phyloP scores from a whole-genome alignment of 1,140 invertebrate species.

The Spodoptera frugiperda region DNA sequence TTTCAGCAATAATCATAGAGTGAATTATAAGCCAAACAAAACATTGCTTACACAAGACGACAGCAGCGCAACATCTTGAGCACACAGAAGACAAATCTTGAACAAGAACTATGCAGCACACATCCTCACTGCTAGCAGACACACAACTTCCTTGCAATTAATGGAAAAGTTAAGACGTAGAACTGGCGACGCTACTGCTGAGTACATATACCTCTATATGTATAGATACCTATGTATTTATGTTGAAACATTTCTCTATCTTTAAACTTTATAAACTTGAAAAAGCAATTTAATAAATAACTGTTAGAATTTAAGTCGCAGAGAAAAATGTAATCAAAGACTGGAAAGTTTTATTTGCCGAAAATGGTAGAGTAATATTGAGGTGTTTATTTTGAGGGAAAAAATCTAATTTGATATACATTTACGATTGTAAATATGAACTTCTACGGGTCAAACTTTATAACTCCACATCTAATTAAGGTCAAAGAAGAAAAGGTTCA shows the following conservation, averaged over 20 bases:
- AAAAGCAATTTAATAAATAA: no score
- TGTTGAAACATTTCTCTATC: not conserved
- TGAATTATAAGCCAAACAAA: not conserved
- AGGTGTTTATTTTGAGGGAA: no score
- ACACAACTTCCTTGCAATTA: slow-evolving; percentile 57
- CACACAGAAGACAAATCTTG: slow-evolving; percentile 25
- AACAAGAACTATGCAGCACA: slow-evolving; percentile 38
- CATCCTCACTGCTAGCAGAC: slow-evolving; percentile 41
- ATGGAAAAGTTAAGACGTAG: slow-evolving; percentile 48
- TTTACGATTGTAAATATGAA: no score
- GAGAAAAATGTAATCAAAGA: no score
- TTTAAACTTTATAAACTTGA: no score
- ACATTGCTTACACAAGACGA: not conserved
- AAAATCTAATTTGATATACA: no score
- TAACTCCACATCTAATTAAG: slow-evolving; percentile 23
- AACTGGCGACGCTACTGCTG: slow-evolving; percentile 46
- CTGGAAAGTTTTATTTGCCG: no score
- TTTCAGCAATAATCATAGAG: not conserved
- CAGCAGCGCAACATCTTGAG: not conserved
- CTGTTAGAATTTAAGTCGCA: not conserved
- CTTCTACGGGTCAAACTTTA: no score
- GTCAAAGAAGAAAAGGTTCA: slow-evolving; percentile 14
- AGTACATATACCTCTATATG: not conserved
- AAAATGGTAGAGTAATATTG: no score
- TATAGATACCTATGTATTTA: not conserved